Percentiles rank a stretch among this genome's conserved stretches.
Conservation (phyloP, 2,888 invertebrate species). For the Dysmachus trigonus region DNA sequence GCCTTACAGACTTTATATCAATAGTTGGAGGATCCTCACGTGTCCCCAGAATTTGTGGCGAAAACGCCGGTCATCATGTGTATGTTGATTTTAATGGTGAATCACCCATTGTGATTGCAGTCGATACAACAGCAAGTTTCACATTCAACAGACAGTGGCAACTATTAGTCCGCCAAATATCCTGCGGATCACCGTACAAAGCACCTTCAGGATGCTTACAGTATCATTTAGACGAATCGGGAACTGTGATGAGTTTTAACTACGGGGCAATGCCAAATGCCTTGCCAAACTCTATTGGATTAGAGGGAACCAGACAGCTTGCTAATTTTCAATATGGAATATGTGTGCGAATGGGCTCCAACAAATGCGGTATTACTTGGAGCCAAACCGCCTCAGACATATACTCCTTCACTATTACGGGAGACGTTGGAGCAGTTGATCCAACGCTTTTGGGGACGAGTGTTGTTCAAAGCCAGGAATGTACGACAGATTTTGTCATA, state of each 20-base stretch:
- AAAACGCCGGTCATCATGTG: constrained; percentile 81
- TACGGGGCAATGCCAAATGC: constrained; percentile 74
- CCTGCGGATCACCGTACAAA: constrained; percentile 74
- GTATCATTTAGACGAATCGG: constrained; percentile 72
- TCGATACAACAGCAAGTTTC: constrained; percentile 71
- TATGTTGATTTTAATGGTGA: constrained; percentile 79
- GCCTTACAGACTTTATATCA: constrained; percentile 75
- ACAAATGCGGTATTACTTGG: constrained; percentile 78
- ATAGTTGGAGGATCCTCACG: constrained; percentile 75
- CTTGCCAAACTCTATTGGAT: constrained; percentile 66
- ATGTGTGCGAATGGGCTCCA: constrained; percentile 77
- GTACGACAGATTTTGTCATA: constrained; percentile 78
- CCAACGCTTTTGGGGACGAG: constrained; percentile 70
- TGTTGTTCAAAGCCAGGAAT: constrained; percentile 69
- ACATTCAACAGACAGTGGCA: constrained; percentile 78
- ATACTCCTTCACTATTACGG: constrained; percentile 76
- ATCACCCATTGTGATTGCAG: constrained; percentile 72
- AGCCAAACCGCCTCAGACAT: constrained; percentile 66
- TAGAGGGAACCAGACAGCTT: constrained; percentile 75
- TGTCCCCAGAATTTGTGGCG: constrained; percentile 80
- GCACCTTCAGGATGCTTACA: constrained; percentile 83
- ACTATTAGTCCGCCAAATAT: constrained; percentile 76
- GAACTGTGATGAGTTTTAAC: constrained; percentile 79
- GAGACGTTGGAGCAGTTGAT: constrained; percentile 74
- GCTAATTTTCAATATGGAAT: constrained; percentile 79